Evolutionary conservation across 2,113 vertebrate genomes (phyloP), one percentile per base, ranked within the genome.

Genomic region (Saguinus midas): DNA sequence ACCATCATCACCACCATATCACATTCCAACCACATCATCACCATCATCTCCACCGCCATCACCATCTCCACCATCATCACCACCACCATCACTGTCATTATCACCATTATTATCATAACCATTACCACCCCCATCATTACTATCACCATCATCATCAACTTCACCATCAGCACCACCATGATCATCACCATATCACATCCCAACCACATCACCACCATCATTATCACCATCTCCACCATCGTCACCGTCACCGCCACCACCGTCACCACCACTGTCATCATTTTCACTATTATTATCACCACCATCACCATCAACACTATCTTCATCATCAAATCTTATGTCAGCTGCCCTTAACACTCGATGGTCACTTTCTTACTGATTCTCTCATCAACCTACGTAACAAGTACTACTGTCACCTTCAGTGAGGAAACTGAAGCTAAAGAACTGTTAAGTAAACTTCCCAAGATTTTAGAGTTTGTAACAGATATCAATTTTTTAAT

Each of bases 51-150:
- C 27, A 29, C 5, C 57, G 14, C 4, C 8, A 37, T 1, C n/a
- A 45, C 11, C 17, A 17, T 3, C 35, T 81, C 8, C 27, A 29
- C 0, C 8, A 48, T 29, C n/a, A 20, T 1, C 35, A 40, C 1
- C 29, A 89, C 5, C 57, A 23, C 4, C 8, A 45, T 29, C n/a
- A 20, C 1, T 21, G 27, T 3, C 37, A 89, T 8, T 57, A 29
- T 0, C 0, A 55, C 1, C 20, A 57, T 1, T 20, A 25, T 8
- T 1, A 35, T 5, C 29, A 55, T 2, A 20, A 25, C 2, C 6
- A 37, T 16, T 35, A 37, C 8, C 52, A 17, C 29, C 52, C 37
- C 3, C 10, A 66, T 1, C 37, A 10, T 13, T 29, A 17, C 7
- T 13, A 58, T 5, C 48, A 25, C 29, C 5, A 87, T 12, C 10